Evolutionary conservation across 1,140 invertebrate genomes (phyloP).

Genomic region (Euglossa dilemma): DNA sequence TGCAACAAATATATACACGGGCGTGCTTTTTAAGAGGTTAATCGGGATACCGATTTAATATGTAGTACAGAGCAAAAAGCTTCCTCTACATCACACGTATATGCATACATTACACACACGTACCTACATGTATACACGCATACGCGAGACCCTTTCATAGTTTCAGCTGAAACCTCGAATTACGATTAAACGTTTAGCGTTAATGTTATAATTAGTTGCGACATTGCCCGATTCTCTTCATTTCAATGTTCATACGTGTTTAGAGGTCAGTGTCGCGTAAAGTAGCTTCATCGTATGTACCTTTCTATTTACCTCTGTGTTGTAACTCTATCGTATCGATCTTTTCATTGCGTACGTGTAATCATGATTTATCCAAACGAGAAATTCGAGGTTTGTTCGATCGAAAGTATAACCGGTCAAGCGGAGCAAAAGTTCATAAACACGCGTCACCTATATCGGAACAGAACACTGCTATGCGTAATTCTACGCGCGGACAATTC

Average conservation of each 20-base stretch:
- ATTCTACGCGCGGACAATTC: neutral
- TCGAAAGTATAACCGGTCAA: neutral
- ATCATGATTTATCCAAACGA: neutral
- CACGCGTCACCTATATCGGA: neutral
- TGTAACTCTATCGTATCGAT: neutral
- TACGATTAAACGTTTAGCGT: neutral
- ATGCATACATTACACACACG: neutral
- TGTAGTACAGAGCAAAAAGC: slow-evolving; percentile 44
- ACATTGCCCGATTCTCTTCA: neutral
- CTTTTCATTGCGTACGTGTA: slow-evolving; percentile 18
- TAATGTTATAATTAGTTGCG: neutral
- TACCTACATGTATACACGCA: neutral
- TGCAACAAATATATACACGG: slow-evolving; percentile 18
- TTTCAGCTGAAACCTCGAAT: slow-evolving; percentile 18
- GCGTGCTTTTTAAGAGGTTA: slow-evolving; percentile 48
- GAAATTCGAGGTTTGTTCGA: slow-evolving; percentile 22
- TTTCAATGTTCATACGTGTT: slow-evolving; percentile 6
- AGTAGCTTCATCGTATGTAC: slow-evolving; percentile 17
- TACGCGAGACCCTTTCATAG: slow-evolving; percentile 8
- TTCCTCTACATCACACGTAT: slow-evolving; percentile 36
- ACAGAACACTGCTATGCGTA: neutral
- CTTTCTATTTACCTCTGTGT: slow-evolving; percentile 1
- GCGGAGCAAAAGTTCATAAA: neutral
- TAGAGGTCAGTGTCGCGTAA: slow-evolving; percentile 20
- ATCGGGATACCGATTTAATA: slow-evolving; percentile 43